Percentiles rank a stretch among this genome's conserved stretches.
Conservation (phyloP, 2,113 vertebrate species). For the Pelusios castaneus region DNA sequence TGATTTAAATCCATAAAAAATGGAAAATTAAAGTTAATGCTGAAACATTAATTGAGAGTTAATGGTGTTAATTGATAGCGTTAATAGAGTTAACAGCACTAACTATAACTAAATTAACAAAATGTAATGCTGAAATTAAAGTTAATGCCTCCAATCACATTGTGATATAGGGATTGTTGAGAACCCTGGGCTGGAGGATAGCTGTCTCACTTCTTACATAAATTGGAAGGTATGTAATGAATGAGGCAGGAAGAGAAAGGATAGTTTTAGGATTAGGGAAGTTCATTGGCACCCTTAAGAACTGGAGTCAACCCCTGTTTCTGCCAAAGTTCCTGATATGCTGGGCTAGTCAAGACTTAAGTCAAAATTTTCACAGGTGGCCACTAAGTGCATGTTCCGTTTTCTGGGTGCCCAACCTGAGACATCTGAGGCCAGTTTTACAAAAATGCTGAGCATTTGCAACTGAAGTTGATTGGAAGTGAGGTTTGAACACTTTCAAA, state of each 20-base stretch:
- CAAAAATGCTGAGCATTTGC: background rate
- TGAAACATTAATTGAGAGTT: constrained; percentile 19
- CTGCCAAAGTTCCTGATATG: background rate
- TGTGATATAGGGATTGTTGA: too few species aligned
- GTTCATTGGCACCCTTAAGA: background rate
- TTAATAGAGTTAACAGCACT: too few species aligned
- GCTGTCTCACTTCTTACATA: background rate
- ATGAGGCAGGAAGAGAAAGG: background rate
- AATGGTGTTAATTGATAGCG: too few species aligned
- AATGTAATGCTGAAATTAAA: too few species aligned
- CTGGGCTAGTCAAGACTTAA: background rate
- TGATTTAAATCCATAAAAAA: constrained; percentile 64
- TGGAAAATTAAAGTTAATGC: constrained; percentile 54
- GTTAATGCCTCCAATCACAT: too few species aligned
- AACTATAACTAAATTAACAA: too few species aligned
- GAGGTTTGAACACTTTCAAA: background rate
- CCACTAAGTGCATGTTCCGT: background rate
- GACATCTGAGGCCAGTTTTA: background rate
- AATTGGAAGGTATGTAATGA: background rate
- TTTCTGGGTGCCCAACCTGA: background rate
- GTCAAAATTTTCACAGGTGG: background rate
- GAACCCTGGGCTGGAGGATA: background rate
- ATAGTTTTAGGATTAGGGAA: background rate
- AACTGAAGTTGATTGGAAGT: background rate
- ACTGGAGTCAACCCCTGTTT: background rate